A percentile compares a stretch with the other conserved stretches of the same genome.
phyloP scores from a whole-genome alignment of 2,797 vertebrate species.

The Australoheros facetus region DNA sequence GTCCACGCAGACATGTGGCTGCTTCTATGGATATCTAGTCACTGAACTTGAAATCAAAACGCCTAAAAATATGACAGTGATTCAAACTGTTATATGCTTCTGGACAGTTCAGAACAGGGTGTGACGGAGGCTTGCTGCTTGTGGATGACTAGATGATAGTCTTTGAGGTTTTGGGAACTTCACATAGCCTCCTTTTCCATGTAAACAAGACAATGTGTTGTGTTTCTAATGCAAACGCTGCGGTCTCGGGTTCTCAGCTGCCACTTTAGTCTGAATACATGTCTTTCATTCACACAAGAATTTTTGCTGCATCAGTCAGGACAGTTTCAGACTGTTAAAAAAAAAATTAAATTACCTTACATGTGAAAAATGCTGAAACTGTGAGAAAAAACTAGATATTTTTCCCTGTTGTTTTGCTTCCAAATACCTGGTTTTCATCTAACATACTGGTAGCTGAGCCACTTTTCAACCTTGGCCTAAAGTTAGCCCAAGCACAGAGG shows the following conservation, averaged over 20 bases:
- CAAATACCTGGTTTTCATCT: slow-evolving; percentile 37
- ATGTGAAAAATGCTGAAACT: background rate
- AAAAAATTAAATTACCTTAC: slow-evolving; percentile 10
- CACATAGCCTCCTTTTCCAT: slow-evolving; percentile 32
- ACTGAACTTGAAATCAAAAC: background rate
- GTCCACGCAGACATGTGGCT: background rate
- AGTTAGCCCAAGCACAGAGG: slow-evolving; percentile 19
- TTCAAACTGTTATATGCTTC: background rate
- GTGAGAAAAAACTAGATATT: background rate
- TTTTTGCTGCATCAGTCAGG: background rate
- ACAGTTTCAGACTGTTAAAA: slow-evolving; percentile 10
- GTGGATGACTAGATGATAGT: background rate
- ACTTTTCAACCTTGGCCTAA: slow-evolving; percentile 35
- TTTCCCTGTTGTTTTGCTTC: slow-evolving; percentile 22
- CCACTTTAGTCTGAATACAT: slow-evolving; percentile 2
- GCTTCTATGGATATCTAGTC: background rate
- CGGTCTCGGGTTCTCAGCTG: background rate
- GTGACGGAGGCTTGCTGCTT: background rate
- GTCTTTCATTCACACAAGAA: background rate
- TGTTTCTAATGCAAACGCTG: slow-evolving; percentile 56
- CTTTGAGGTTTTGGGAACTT: background rate
- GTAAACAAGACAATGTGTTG: slow-evolving; percentile 25
- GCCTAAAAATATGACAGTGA: background rate
- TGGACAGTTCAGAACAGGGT: background rate
- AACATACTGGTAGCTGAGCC: slow-evolving; percentile 25